Base-by-base conservation (phyloP, 2,113 vertebrate genomes). In the Vicugna pacos region DNA sequence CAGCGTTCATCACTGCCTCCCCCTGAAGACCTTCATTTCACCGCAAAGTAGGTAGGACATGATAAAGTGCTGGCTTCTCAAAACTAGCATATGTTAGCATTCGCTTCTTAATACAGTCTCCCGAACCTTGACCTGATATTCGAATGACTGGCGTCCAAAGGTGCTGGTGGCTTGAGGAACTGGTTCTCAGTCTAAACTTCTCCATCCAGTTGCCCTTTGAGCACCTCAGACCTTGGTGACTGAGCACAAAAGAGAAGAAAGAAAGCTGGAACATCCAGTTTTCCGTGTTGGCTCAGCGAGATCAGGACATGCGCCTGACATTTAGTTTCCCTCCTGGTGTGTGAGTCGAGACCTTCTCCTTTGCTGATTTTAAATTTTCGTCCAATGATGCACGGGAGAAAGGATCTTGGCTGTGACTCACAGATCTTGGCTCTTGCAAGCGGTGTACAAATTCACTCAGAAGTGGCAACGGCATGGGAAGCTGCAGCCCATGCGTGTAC, bases 1-100 rank as follows among this genome's bases (percentile, higher is more conserved):
- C 64, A 17, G 6, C 17, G 85, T 88, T 93, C 86, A 81, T 96
- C 97, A 96, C 67, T n/a, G 82, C 85, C 94, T 86, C 42, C 0
- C 84, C 17, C 1, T 17, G 83, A 96, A 96, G 95, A 91, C 82
- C 90, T 96, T 89, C 72, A 69, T 87, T 64, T 88, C 62, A 30
- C 75, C 0, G 11, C 46, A 35, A 75, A 96, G 72, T 15, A 56
- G 96, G 91, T 22, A 79, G 93, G 92, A 82, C 87, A 2, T 26
- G 85, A 90, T 30, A 70, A 52, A 82, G 75, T 0, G 0, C 56
- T 24, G 24, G 22, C 87, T n/a, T 80, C 94, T 72, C 79, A 4
- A 1, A 4, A 1, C 58, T 0, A 9, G 32, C 65, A 22, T 1
- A 1, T 15, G 54, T 67, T 38, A 77, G 94, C 6, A 11, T 50